A percentile compares a stretch with the other conserved stretches of the same genome.
Conservation (phyloP, 2,888 invertebrate genomes). For the Drosophila tripunctata region DNA sequence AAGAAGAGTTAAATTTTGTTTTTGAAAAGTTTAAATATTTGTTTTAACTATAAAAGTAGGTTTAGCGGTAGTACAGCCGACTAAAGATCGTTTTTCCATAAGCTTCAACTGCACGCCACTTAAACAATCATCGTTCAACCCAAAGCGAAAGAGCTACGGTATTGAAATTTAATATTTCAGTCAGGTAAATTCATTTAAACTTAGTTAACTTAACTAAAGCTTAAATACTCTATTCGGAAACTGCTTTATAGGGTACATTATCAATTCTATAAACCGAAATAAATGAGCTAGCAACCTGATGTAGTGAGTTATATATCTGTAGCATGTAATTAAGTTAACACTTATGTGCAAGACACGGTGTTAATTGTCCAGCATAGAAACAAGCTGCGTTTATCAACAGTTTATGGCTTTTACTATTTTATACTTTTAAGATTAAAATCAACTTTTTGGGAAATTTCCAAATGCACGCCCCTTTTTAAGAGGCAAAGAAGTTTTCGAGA, state of each 20-base stretch:
- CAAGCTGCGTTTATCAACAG: constrained; percentile 14
- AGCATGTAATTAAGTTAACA: constrained; percentile 61
- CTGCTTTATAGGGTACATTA: neutral
- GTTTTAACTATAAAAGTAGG: too few relatives aligned
- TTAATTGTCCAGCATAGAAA: constrained; percentile 56
- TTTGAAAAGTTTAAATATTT: too few relatives aligned
- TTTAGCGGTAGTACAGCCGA: too few relatives aligned
- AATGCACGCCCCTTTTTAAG: constrained; percentile 31
- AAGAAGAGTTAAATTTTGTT: neutral
- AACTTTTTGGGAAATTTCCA: constrained; percentile 41
- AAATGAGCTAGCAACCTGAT: neutral
- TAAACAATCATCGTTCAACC: too few relatives aligned
- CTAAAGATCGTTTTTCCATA: too few relatives aligned
- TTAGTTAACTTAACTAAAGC: too few relatives aligned
- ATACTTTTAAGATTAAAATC: constrained; percentile 1
- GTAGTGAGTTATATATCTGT: constrained; percentile 2
- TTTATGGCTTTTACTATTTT: constrained; percentile 8
- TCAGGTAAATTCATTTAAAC: too few relatives aligned
- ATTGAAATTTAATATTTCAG: too few relatives aligned
- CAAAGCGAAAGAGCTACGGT: too few relatives aligned
- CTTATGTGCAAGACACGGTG: constrained; percentile 46
- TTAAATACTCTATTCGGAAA: too few relatives aligned
- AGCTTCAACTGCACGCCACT: too few relatives aligned
- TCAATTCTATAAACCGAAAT: neutral
- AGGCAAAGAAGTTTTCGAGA: neutral